A percentile compares a stretch with the other conserved stretches of the same genome.
Conservation (phyloP, 1,140 invertebrate genomes). For the Potamilus streckersoni region DNA sequence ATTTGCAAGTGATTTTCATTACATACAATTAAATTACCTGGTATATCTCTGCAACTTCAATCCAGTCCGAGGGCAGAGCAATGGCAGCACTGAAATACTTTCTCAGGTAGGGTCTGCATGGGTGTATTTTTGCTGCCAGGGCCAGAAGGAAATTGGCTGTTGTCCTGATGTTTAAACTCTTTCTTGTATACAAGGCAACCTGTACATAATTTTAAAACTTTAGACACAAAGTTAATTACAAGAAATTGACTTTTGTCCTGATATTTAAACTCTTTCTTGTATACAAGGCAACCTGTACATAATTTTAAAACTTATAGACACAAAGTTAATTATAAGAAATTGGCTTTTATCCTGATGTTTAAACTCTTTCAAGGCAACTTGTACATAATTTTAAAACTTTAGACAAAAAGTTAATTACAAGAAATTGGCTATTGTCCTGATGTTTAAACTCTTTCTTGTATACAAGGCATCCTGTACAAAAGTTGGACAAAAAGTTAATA, state of each 20-base stretch:
- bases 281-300: conserved; percentile 67
- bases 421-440: conserved; percentile 70
- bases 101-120: conserved; percentile 64
- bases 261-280: conserved; percentile 69
- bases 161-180: conserved; percentile 69
- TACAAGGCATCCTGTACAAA: conserved; percentile 66
- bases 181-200: conserved; percentile 68
- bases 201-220: conserved; percentile 33
- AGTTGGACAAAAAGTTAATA: background rate
- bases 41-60: conserved; percentile 69
- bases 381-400: no score
- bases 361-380: conserved; percentile 68
- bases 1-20: no score
- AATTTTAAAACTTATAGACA: conserved; percentile 4
- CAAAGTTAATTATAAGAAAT: conserved; percentile 4
- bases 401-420: no score
- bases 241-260: conserved; percentile 64
- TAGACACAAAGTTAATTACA: background rate
- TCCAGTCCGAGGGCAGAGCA: conserved; percentile 70
- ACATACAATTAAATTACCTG: conserved; percentile 41
- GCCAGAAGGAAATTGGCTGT: conserved; percentile 70
- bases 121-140: conserved; percentile 58
- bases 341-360: conserved; percentile 69
- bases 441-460: conserved; percentile 67
- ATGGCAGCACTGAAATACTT: conserved; percentile 67